These are phyloP conservation scores for Xyliphius kryptos DNA, from an alignment of 2,113 vertebrate genomes.

Conservation along the genomic window DNA sequence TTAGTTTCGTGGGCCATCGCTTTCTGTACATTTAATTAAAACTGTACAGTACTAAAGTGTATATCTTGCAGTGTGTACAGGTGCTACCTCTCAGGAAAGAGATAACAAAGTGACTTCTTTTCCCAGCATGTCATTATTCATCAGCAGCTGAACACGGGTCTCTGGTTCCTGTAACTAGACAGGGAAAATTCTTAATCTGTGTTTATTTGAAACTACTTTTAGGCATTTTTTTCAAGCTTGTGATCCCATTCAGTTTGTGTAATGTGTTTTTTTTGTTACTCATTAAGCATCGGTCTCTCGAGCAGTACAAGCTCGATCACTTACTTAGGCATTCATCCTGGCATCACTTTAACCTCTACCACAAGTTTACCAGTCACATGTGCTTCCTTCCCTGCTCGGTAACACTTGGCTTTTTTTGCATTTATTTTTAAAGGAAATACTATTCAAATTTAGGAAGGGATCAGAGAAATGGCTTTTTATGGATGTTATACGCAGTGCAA, in stretches of 20 bases:
- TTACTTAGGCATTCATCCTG: constrained; percentile 1
- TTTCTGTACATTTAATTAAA: constrained; percentile 23
- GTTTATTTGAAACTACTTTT: constrained; percentile 8
- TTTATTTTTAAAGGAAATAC: constrained; percentile 14
- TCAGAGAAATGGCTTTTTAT: constrained; percentile 5
- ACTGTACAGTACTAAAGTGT: constrained; percentile 3
- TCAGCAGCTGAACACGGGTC: neutral
- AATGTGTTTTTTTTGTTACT: constrained; percentile 8
- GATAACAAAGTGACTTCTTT: constrained; percentile 15
- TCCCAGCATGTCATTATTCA: constrained; percentile 1
- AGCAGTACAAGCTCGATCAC: constrained; percentile 1
- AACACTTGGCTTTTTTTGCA: neutral
- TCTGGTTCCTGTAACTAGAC: neutral
- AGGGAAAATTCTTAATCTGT: neutral
- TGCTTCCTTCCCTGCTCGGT: neutral
- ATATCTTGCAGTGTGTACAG: constrained; percentile 15
- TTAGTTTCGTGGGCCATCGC: too few species aligned
- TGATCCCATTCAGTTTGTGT: constrained; percentile 10
- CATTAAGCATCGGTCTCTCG: neutral
- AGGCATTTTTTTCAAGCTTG: constrained; percentile 12
- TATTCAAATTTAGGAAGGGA: neutral
- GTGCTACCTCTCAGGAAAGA: constrained; percentile 41
- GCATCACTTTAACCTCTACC: neutral
- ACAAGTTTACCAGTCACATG: constrained; percentile 1
- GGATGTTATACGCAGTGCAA: neutral